These are phyloP conservation scores for Lasioglossum oenotherae DNA, from an alignment of 2,888 invertebrate genomes.

Conservation along the genomic window DNA sequence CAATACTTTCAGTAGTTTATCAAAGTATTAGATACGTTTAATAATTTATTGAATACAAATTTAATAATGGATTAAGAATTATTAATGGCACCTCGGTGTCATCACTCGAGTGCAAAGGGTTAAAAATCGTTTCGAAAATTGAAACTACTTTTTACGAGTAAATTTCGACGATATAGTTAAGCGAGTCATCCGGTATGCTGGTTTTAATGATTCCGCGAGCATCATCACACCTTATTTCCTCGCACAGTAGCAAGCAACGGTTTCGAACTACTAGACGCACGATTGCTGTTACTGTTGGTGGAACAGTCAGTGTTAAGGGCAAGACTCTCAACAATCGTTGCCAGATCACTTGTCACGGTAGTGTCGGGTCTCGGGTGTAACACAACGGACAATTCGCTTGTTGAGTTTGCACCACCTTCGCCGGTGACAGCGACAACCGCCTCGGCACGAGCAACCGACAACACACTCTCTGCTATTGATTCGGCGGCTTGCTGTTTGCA, in stretches of 20 bases:
- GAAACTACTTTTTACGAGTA: background rate
- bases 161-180: background rate
- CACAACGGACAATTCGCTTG: conserved; percentile 86
- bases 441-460: conserved; percentile 90
- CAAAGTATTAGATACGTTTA: too few relatives aligned
- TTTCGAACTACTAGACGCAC: conserved; percentile 83
- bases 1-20: too few relatives aligned
- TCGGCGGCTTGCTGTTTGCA: conserved; percentile 90
- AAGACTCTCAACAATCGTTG: conserved; percentile 94
- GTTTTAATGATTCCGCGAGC: background rate
- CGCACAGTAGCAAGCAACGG: conserved; percentile 79
- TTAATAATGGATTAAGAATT: too few relatives aligned
- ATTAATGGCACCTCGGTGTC: too few relatives aligned
- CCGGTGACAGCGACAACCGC: conserved; percentile 87
- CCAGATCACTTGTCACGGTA: conserved; percentile 89
- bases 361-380: conserved; percentile 88
- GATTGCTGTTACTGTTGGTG: conserved; percentile 87
- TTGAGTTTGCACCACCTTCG: conserved; percentile 86
- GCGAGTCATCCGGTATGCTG: background rate
- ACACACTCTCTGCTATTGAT: conserved; percentile 93
- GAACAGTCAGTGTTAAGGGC: conserved; percentile 86
- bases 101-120: too few relatives aligned
- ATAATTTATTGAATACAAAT: too few relatives aligned
- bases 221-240: conserved; percentile 80
- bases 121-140: too few relatives aligned